Conservation (phyloP, 2,888 invertebrate species). For the Stegana nigrithorax region DNA sequence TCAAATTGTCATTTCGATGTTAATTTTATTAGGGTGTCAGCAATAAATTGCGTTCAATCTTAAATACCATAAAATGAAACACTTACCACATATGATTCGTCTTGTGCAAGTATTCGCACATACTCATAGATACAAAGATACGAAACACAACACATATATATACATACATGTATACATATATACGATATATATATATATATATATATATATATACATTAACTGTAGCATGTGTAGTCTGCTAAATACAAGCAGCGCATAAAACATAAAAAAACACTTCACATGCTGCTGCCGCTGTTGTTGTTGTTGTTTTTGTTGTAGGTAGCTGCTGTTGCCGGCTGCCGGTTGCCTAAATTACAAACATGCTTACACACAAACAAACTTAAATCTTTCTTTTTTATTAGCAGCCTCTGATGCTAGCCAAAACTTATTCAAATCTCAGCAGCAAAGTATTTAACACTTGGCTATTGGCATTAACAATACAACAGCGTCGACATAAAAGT, state of each 20-base stretch:
- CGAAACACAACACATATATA: background rate
- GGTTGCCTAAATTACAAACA: too few species aligned
- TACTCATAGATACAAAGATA: background rate
- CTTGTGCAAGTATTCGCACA: background rate
- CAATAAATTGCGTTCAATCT: constrained; percentile 65
- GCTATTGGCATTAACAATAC: too few species aligned
- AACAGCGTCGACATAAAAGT: too few species aligned
- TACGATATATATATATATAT: too few species aligned
- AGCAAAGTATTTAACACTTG: too few species aligned
- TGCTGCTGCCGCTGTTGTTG: too few species aligned
- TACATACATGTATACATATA: too few species aligned
- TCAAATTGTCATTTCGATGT: constrained; percentile 62
- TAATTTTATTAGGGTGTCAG: constrained; percentile 65
- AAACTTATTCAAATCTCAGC: constrained; percentile 56
- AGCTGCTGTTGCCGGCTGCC: constrained; percentile 10
- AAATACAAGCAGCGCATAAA: constrained; percentile 7
- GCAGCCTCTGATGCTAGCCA: too few species aligned
- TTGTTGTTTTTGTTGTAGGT: too few species aligned
- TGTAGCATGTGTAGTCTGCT: background rate
- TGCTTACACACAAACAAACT: too few species aligned
- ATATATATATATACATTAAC: too few species aligned
- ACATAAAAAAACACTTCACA: constrained; percentile 24
- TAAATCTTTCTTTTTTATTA: constrained; percentile 52
- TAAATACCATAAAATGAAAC: constrained; percentile 63
- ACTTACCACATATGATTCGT: constrained; percentile 24